Base-by-base conservation (phyloP, 2,797 vertebrate genomes). In the Pogoniulus pusillus region DNA sequence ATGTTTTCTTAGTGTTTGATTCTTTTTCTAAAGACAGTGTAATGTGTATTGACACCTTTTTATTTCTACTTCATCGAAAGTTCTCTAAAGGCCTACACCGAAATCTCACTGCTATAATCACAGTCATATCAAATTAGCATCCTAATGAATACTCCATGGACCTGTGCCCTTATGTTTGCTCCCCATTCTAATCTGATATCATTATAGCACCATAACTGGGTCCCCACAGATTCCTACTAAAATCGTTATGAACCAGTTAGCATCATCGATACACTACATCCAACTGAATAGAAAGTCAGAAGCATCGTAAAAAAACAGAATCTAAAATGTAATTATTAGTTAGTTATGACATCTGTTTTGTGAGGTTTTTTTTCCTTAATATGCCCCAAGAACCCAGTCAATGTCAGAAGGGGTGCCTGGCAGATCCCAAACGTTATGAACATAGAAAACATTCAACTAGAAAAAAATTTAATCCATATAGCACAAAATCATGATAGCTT, bases 81-180 rank as follows among this genome's bases (percentile, higher is more conserved):
- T 78, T 93, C 82, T 95, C 57, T 78, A 76, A 95, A 90, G 84
- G 88, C 71, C 95, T 90, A 43, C 14, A 27, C 10, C 85, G 80
- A 91, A 95, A 91, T 89, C 88, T 63, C 93, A 58, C 47, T 58
- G 60, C 71, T 93, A 32, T 89, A 94, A 94, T 95, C 85, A 94
- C 57, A 89, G 53, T 78, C 70, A 77, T 70, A 93, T 93, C 79
- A 94, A 96, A 96, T 93, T 94, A 89, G 39, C 79, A 96, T 85
- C 74, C 70, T 93, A 96, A 97, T 94, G 73, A 84, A 94, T 89
- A 20, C 74, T 75, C 90, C 90, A 74, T 29, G 41, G 90, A 91
- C 64, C 96, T 85, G 35, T 66, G 91, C 87, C 87, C 74, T 91
- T 80, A 73, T 41, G 41, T 59, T 71, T 93, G 94, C 93, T 90